phyloP scores from a whole-genome alignment of 2,888 invertebrate genomes.

The Pollenia labialis region DNA sequence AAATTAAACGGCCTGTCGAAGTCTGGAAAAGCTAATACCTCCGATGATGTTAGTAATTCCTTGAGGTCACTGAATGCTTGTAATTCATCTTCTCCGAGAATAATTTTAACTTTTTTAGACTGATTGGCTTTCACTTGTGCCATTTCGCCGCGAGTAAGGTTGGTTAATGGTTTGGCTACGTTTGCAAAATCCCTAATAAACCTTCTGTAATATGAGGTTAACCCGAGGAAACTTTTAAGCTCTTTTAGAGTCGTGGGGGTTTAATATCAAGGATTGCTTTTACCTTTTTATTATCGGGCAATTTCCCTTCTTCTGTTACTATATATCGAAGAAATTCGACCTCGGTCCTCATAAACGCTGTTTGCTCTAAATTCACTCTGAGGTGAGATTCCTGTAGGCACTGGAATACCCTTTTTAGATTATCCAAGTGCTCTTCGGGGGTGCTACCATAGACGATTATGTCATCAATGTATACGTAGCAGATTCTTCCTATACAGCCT shows the following conservation, averaged over 20 bases:
- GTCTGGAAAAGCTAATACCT: conserved; percentile 68
- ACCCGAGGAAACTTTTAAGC: conserved; percentile 53
- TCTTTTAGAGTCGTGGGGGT: conserved; percentile 56
- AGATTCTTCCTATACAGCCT: background rate
- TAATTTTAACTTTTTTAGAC: conserved; percentile 43
- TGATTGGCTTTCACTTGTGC: conserved; percentile 54
- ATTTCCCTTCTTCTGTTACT: conserved; percentile 34
- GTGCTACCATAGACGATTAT: background rate
- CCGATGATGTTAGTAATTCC: conserved; percentile 49
- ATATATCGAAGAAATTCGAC: conserved; percentile 58
- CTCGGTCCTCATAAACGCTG: conserved; percentile 38
- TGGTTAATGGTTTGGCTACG: conserved; percentile 52
- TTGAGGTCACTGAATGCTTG: conserved; percentile 58
- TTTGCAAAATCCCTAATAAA: conserved; percentile 59
- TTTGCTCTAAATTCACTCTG: conserved; percentile 48
- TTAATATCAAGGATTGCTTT: background rate
- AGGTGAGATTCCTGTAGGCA: conserved; percentile 44
- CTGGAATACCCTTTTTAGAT: conserved; percentile 29
- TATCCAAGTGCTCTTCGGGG: background rate
- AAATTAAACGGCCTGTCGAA: conserved; percentile 68
- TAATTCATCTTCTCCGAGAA: conserved; percentile 28
- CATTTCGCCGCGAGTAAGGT: conserved; percentile 47
- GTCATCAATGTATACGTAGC: too few relatives aligned
- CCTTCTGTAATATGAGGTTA: conserved; percentile 52
- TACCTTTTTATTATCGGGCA: conserved; percentile 39